Conservation (phyloP, 2,888 invertebrate species). For the Epinotia brunnichana region DNA sequence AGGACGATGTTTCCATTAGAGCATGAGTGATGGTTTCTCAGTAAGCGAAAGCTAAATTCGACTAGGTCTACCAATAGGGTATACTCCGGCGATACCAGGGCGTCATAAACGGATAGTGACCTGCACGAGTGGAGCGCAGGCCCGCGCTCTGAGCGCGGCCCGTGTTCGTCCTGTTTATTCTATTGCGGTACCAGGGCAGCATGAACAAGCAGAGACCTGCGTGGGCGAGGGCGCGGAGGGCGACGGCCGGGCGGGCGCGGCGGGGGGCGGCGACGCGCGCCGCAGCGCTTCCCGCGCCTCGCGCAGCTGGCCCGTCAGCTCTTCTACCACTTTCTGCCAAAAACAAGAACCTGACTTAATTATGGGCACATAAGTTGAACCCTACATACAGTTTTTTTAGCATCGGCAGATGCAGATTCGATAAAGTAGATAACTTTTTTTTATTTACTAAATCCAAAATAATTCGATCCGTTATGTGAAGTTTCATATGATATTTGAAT, state of each 20-base stretch:
- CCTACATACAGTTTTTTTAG: too few species aligned
- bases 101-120: slow-evolving; percentile 83
- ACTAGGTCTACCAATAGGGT: background rate
- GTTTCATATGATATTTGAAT: too few species aligned
- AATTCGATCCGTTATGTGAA: too few species aligned
- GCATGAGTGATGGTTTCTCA: background rate
- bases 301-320: slow-evolving; percentile 89
- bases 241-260: slow-evolving; percentile 60
- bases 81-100: slow-evolving; percentile 57
- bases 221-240: slow-evolving; percentile 67
- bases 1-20: background rate
- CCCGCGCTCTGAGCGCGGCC: slow-evolving; percentile 37
- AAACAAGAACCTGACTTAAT: background rate
- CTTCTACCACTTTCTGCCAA: slow-evolving; percentile 89
- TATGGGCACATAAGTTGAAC: too few species aligned
- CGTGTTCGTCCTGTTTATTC: slow-evolving; percentile 46
- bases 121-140: slow-evolving; percentile 82
- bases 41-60: slow-evolving; percentile 1
- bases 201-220: slow-evolving; percentile 85
- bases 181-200: slow-evolving; percentile 64
- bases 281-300: slow-evolving; percentile 89
- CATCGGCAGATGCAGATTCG: too few species aligned
- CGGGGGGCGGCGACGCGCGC: slow-evolving; percentile 60
- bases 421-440: too few species aligned
- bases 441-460: too few species aligned